Evolutionary conservation across 2,797 vertebrate species (phyloP), one percentile per base, ranked within the genome.

Genomic region (Danio choprae): DNA sequence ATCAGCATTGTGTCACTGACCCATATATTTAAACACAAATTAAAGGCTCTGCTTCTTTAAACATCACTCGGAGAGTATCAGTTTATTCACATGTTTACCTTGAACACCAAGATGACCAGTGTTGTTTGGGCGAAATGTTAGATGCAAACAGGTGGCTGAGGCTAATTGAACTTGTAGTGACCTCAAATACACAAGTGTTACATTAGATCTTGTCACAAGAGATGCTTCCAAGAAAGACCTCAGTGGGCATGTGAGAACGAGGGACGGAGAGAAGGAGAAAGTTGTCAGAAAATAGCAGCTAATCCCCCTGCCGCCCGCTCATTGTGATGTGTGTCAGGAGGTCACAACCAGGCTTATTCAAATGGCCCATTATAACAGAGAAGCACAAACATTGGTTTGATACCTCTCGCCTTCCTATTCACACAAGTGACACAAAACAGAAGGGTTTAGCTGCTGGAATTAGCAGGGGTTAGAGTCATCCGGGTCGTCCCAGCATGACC

Each of bases 301-400:
- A 77, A 80, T 60, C 77, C 73, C 68, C 84, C 83, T 86, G 86
- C 84, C 84, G 83, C 83, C 4, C 56, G 0, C 64, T 82, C 82
- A 87, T 88, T 86, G 86, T 84, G 81, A 85, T 36, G 40, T 74
- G 74, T 81, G 81, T 84, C 20, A 79, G 58, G 63, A 84, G 89
- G 89, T 91, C 73, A 73, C 16, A 81, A 71, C 67, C 51, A 72
- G 88, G 84, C 20, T 75, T 85, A 85, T 77, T 79, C 83, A 87
- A 85, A 89, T 65, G 74, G 87, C 78, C 87, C 86, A 87, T 89
- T 83, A 87, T 81, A 88, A 81, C 71, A 70, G 80, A 84, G 73
- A 86, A 83, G 87, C 79, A 83, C 88, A 84, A 85, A 84, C 84
- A 81, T 81, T 71, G 46, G 80, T 84, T 65, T 86, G 73, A 80